Conservation (phyloP, 2,113 vertebrate genomes). For the Murina feae region DNA sequence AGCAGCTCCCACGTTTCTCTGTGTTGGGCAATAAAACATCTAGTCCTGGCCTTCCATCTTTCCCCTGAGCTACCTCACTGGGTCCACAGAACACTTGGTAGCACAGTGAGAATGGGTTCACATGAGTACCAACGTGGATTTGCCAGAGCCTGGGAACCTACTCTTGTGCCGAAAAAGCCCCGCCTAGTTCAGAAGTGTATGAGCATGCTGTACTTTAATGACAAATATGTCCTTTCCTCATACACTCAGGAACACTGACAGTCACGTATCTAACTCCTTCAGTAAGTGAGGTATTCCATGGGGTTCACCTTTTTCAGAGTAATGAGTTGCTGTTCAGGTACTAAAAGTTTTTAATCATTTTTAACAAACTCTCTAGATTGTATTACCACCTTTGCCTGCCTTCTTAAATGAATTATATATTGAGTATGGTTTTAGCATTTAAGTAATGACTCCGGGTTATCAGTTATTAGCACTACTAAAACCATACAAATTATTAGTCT, state of each 20-base stretch:
- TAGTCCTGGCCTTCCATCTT: constrained; percentile 26
- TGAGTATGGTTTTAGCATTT: constrained; percentile 48
- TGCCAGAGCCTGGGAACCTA: not conserved
- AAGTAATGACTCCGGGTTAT: constrained; percentile 6
- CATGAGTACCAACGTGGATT: not conserved
- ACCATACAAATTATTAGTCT: constrained; percentile 11
- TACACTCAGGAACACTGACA: constrained; percentile 36
- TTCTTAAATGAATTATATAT: constrained; percentile 39
- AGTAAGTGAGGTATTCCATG: not conserved
- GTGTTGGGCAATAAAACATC: not conserved
- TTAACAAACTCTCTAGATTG: constrained; percentile 38
- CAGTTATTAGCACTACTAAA: constrained; percentile 31
- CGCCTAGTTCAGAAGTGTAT: not conserved
- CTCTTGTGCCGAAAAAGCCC: constrained; percentile 2
- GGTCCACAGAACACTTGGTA: constrained; percentile 24
- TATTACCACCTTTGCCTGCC: constrained; percentile 42
- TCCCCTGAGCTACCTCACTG: constrained; percentile 52
- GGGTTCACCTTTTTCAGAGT: constrained; percentile 36
- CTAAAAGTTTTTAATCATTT: constrained; percentile 43
- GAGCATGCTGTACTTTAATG: not conserved
- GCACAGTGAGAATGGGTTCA: not conserved
- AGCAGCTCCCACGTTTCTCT: constrained; percentile 37
- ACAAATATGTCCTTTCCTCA: constrained; percentile 9
- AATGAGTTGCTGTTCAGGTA: constrained; percentile 21
- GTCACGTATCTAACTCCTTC: constrained; percentile 6